Base-by-base conservation (phyloP, 2,888 invertebrate species). In the Liopterus haemorrhoidalis region DNA sequence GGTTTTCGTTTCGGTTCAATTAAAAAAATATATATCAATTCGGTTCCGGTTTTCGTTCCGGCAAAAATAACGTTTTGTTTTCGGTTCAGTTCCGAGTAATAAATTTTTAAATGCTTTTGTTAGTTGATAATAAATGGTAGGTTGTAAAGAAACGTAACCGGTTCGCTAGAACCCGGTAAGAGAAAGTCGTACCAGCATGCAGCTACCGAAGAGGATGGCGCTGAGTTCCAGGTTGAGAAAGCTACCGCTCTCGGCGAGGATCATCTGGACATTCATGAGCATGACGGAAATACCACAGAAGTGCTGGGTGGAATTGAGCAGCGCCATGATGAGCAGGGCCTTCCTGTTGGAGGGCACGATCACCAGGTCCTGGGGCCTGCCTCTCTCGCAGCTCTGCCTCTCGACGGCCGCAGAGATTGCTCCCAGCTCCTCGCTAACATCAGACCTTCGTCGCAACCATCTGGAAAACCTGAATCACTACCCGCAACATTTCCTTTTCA, bases 181-280 rank as follows among this genome's bases (percentile, higher is more conserved):
- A n/a, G n/a, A n/a, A n/a, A n/a, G n/a, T n/a, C n/a, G n/a, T n/a
- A 62, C 28, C 20, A 68, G 49, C 66, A 68, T 67, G 15, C 65
- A 53, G 2, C 56, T 58, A 1, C 65, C 58, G 46, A 67, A 67
- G 5, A 67, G 51, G 36, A 68, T 67, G 2, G 64, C 64, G 1
- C 65, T 60, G 1, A 53, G 53, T 57, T 43, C 54, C 3, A 59
- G 50, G 11, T 60, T 51, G 28, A 67, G 59, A 33, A 63, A 28
- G 62, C 59, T 2, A 63, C 60, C 3, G 0, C 66, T 66, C 36
- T 61, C 59, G 6, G 55, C 53, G 14, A 68, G 42, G 41, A 68
- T 67, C 5, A 58, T 53, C 45, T 67, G 68, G 9, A 67, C 49
- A 30, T 68, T 68, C 67, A 68, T 68, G 8, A 67, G 35, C 33